A percentile compares a stretch with the other conserved stretches of the same genome.
These are phyloP conservation scores for Acridotheres tristis DNA, from an alignment of 2,797 vertebrate genomes.

Conservation along the genomic window DNA sequence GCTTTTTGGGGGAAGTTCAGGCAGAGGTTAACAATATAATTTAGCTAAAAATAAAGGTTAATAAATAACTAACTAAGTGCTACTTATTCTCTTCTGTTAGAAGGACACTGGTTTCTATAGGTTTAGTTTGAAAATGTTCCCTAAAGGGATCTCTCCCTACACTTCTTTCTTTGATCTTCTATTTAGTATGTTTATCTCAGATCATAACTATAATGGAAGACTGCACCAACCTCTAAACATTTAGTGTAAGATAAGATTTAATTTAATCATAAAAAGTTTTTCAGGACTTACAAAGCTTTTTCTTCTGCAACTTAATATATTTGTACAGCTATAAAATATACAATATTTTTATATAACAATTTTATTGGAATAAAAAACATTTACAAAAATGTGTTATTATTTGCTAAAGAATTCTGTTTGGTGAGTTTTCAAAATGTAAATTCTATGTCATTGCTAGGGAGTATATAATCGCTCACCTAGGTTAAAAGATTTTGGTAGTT, in stretches of 20 bases:
- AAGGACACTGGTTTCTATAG: background rate
- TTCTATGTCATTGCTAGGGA: background rate
- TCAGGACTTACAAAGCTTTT: background rate
- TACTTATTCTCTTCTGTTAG: slow-evolving; percentile 2
- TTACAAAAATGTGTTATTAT: background rate
- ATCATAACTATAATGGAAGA: background rate
- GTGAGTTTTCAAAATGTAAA: background rate
- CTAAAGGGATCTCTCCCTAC: background rate
- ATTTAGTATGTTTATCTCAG: slow-evolving; percentile 10
- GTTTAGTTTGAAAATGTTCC: background rate
- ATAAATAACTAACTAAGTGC: slow-evolving; percentile 12
- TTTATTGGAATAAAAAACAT: background rate
- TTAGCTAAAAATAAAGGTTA: slow-evolving; percentile 4
- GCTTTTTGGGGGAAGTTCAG: slow-evolving; percentile 19
- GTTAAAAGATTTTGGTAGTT: background rate
- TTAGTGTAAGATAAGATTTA: background rate
- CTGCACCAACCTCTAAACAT: background rate
- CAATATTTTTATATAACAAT: background rate
- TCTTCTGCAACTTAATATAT: background rate
- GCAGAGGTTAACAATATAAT: slow-evolving; percentile 14
- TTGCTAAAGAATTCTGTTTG: background rate
- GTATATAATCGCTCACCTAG: background rate
- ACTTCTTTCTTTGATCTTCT: slow-evolving; percentile 23
- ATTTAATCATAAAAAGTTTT: background rate
- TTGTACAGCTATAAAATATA: background rate